phyloP scores from a whole-genome alignment of 2,113 vertebrate species.

The Brachirus orientalis region DNA sequence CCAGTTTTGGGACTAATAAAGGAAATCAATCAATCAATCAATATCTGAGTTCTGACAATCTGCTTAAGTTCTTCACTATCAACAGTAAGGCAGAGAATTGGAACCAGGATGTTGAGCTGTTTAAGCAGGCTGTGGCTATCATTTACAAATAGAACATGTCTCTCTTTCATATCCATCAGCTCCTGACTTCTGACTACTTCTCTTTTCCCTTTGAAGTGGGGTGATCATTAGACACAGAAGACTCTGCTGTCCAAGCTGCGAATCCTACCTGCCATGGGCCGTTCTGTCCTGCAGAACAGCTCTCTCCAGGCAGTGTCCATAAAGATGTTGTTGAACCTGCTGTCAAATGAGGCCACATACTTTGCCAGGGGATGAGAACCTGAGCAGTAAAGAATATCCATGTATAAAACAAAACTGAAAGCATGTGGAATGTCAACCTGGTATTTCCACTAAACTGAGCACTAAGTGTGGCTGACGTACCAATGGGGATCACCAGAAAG shows the following conservation, averaged over 20 bases:
- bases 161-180: constrained; percentile 42
- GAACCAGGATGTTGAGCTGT: constrained; percentile 5
- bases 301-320: constrained; percentile 85
- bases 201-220: constrained; percentile 52
- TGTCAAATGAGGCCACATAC: constrained; percentile 82
- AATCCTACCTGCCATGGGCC: constrained; percentile 76
- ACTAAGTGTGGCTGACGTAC: constrained; percentile 45
- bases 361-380: constrained; percentile 84
- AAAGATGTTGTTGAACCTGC: constrained; percentile 82
- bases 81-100: constrained; percentile 4
- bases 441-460: no score
- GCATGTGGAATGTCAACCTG: neutral
- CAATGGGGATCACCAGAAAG: constrained; percentile 82
- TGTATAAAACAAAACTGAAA: neutral
- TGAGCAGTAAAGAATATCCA: constrained; percentile 25
- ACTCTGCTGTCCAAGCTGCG: constrained; percentile 5
- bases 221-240: constrained; percentile 40
- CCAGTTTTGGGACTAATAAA: no score
- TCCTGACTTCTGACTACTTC: constrained; percentile 48
- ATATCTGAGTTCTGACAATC: neutral
- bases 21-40: no score
- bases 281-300: constrained; percentile 82
- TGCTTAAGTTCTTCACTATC: neutral
- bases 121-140: constrained; percentile 37
- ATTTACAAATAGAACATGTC: constrained; percentile 26